Percentiles rank a stretch among this genome's conserved stretches.
Conservation (phyloP, 2,797 vertebrate genomes). For the Rhinoraja longicauda region DNA sequence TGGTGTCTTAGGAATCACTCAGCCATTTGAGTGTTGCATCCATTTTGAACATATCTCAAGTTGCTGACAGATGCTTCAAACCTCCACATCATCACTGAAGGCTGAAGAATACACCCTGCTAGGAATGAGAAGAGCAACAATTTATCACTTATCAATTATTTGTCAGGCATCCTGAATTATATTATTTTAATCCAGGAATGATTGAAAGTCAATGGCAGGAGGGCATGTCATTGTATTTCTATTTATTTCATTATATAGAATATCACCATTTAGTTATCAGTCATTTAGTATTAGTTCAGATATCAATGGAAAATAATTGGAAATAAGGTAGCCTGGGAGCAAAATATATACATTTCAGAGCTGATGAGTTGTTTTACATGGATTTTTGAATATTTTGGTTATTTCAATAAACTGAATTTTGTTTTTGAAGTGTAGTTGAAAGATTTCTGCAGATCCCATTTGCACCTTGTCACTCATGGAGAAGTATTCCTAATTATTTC, state of each 20-base stretch:
- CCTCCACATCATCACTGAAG: background rate
- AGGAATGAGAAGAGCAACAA: background rate
- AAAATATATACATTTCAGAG: background rate
- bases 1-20: background rate
- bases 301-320: background rate
- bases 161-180: background rate
- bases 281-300: background rate
- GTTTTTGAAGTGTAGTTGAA: background rate
- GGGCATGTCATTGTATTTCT: background rate
- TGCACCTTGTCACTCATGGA: background rate
- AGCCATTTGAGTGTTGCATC: background rate
- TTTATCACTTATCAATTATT: background rate
- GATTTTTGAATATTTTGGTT: background rate
- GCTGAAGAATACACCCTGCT: background rate
- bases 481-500: background rate
- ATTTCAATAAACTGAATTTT: background rate
- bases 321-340: background rate
- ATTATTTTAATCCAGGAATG: background rate
- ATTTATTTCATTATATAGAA: background rate
- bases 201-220: background rate
- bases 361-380: background rate
- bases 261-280: background rate
- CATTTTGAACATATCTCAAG: background rate
- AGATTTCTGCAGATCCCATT: background rate
- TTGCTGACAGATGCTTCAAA: constrained; percentile 7